Conservation (phyloP, 2,797 vertebrate species). For the Helarctos malayanus region DNA sequence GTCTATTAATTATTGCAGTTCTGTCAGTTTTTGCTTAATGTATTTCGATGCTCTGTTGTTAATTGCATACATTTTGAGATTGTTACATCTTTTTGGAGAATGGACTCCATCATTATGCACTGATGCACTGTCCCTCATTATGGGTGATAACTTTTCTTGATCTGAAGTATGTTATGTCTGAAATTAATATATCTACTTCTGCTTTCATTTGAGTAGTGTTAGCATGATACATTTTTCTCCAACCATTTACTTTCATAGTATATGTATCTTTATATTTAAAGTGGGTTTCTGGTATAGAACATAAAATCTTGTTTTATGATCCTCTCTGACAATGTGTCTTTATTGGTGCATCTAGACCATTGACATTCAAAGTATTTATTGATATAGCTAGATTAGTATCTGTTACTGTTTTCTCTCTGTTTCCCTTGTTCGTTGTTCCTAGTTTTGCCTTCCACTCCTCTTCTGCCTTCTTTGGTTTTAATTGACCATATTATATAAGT, state of each 20-base stretch:
- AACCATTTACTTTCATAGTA: not conserved
- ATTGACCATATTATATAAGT: not conserved
- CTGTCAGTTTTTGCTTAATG: not conserved
- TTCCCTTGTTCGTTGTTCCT: not conserved
- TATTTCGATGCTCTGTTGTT: conserved; percentile 3
- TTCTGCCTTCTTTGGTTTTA: not conserved
- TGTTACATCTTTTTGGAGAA: not conserved
- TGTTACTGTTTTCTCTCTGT: not conserved
- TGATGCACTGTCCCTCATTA: not conserved
- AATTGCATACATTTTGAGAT: not conserved
- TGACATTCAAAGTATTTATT: not conserved
- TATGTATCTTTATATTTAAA: not conserved
- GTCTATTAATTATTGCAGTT: not conserved
- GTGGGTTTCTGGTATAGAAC: not conserved
- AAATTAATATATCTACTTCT: not conserved
- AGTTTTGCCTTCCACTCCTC: not conserved
- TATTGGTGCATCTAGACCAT: not conserved
- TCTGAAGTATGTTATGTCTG: not conserved
- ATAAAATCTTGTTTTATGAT: not conserved
- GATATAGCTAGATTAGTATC: not conserved
- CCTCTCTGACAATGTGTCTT: not conserved
- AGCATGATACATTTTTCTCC: not conserved
- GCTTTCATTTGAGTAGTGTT: not conserved
- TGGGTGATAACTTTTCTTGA: not conserved
- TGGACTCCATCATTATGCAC: not conserved